Conservation (phyloP, 1,140 invertebrate genomes). For the Procambarus clarkii region DNA sequence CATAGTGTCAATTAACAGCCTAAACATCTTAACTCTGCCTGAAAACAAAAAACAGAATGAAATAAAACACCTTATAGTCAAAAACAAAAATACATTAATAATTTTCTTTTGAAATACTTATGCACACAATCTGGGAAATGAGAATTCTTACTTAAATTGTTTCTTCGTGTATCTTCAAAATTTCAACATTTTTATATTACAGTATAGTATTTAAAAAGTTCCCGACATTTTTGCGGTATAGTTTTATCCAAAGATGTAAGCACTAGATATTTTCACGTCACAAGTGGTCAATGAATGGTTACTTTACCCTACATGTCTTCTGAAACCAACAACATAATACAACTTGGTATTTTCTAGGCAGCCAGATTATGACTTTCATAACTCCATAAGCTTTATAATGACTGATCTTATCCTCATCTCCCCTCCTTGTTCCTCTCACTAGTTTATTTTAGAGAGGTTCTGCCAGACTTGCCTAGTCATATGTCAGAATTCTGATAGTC, state of each 20-base stretch:
- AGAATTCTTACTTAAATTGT: no score
- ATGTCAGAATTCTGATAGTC: not conserved
- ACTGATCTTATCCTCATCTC: not conserved
- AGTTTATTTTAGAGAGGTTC: not conserved
- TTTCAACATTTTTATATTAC: no score
- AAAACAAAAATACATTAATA: no score
- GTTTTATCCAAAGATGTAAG: not conserved
- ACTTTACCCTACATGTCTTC: not conserved
- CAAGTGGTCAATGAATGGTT: not conserved
- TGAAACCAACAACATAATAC: not conserved
- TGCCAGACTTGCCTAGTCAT: not conserved
- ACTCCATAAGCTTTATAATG: conserved; percentile 6
- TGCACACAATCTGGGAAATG: no score
- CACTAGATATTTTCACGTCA: not conserved
- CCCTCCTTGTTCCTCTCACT: not conserved
- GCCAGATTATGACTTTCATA: not conserved
- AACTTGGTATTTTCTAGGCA: not conserved
- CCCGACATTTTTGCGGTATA: not conserved
- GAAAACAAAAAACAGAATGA: no score
- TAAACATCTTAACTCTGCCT: no score
- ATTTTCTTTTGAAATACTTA: no score
- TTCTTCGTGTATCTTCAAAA: no score
- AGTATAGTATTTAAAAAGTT: no score
- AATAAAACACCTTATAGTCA: no score
- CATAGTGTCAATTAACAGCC: no score